Percentiles rank a stretch among this genome's conserved stretches.
These are phyloP conservation scores for Campopleginae sp. DNA, from an alignment of 2,888 invertebrate genomes.

Conservation along the genomic window DNA sequence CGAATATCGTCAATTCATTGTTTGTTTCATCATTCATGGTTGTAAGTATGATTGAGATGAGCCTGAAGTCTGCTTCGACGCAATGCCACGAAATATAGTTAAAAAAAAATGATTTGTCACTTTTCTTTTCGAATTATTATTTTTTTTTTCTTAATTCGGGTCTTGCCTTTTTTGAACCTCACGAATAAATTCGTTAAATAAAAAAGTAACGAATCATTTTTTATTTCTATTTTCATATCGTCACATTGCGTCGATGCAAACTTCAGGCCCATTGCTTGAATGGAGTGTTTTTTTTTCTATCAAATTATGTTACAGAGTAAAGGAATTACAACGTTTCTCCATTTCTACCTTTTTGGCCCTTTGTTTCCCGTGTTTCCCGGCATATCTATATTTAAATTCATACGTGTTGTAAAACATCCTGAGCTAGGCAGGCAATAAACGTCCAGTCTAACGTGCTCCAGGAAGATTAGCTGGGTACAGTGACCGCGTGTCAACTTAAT, in stretches of 20 bases:
- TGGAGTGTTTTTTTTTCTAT: background rate
- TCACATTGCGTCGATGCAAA: too few relatives aligned
- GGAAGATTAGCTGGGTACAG: constrained; percentile 59
- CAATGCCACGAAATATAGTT: too few relatives aligned
- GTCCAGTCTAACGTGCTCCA: constrained; percentile 53
- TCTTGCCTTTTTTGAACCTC: too few relatives aligned
- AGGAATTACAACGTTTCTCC: background rate
- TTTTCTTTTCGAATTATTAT: too few relatives aligned
- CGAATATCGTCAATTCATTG: background rate
- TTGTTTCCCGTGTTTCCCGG: background rate
- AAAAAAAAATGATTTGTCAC: too few relatives aligned
- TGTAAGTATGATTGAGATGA: too few relatives aligned
- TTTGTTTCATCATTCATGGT: background rate
- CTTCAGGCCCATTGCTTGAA: too few relatives aligned
- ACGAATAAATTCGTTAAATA: too few relatives aligned
- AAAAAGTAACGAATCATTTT: too few relatives aligned
- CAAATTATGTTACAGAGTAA: background rate
- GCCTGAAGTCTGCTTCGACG: too few relatives aligned
- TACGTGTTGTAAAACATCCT: constrained; percentile 4
- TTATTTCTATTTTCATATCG: too few relatives aligned
- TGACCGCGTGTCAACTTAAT: constrained; percentile 60
- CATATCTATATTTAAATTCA: constrained; percentile 5
- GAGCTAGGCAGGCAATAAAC: constrained; percentile 52
- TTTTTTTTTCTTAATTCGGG: too few relatives aligned
- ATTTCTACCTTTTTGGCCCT: background rate